These are phyloP conservation scores for Dioctria rufipes DNA, from an alignment of 2,888 invertebrate genomes.

Conservation along the genomic window DNA sequence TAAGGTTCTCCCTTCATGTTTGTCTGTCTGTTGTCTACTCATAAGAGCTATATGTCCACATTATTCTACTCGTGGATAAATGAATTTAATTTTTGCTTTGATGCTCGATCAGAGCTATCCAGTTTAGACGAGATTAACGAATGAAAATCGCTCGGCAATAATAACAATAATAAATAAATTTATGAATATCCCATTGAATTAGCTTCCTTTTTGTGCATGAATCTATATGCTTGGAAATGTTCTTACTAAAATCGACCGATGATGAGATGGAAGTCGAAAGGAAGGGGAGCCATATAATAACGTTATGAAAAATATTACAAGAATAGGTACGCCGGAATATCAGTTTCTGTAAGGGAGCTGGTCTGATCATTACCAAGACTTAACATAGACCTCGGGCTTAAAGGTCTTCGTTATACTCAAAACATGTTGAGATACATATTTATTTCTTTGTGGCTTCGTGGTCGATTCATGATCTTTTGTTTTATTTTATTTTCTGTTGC, in stretches of 20 bases:
- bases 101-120: conserved; percentile 13
- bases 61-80: not conserved
- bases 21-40: not conserved
- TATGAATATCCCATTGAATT: conserved; percentile 51
- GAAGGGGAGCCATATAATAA: conserved; percentile 32
- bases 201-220: conserved; percentile 21
- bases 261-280: not conserved
- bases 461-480: not conserved
- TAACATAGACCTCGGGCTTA: conserved; percentile 15
- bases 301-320: conserved; percentile 34
- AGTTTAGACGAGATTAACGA: not conserved
- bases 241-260: not conserved
- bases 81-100: conserved; percentile 24
- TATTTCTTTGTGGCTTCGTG: conserved; percentile 33
- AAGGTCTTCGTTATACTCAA: conserved; percentile 17
- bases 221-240: conserved; percentile 1
- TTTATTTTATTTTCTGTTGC: not conserved
- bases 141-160: conserved; percentile 38
- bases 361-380: conserved; percentile 24
- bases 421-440: conserved; percentile 25
- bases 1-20: not conserved
- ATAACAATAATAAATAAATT: conserved; percentile 47
- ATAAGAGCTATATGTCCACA: no score
- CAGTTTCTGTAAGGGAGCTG: conserved; percentile 34
- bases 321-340: conserved; percentile 35